These are phyloP conservation scores for Harmothoe impar DNA, from an alignment of 2,888 invertebrate genomes.

Conservation along the genomic window DNA sequence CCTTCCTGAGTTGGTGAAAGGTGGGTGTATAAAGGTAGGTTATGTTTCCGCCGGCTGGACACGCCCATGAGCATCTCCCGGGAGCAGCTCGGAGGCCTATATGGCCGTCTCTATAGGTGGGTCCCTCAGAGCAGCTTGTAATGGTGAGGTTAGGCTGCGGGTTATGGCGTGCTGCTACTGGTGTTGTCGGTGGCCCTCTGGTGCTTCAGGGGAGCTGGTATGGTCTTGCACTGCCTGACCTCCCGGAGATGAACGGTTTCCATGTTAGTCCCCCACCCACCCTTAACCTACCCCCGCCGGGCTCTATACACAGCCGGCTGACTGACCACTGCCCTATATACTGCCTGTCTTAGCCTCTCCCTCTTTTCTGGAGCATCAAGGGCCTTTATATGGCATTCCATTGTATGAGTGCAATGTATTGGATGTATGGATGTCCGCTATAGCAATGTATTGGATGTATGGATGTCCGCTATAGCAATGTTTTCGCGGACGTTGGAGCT, in stretches of 20 bases:
- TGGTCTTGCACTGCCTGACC: conserved; percentile 2
- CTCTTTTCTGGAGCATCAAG: too few relatives aligned
- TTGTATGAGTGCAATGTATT: too few relatives aligned
- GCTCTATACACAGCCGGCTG: not conserved
- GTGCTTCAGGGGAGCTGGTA: not conserved
- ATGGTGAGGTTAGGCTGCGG: not conserved
- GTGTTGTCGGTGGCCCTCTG: not conserved
- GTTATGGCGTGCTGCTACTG: not conserved
- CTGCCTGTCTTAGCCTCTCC: too few relatives aligned
- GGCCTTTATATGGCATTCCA: too few relatives aligned
- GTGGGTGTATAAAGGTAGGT: not conserved
- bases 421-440: too few relatives aligned
- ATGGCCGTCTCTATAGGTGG: not conserved
- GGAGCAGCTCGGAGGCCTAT: not conserved
- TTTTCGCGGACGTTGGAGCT: too few relatives aligned
- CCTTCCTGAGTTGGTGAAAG: not conserved
- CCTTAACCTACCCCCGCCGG: not conserved
- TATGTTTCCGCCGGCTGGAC: not conserved
- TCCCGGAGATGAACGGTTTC: not conserved
- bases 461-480: too few relatives aligned
- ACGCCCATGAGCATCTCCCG: not conserved
- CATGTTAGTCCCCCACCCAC: not conserved
- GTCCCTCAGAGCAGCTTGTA: not conserved
- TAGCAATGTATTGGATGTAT: too few relatives aligned
- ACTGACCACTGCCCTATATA: not conserved